These are phyloP conservation scores for Marcusenius ussheri DNA, from an alignment of 2,113 vertebrate species.

Conservation along the genomic window DNA sequence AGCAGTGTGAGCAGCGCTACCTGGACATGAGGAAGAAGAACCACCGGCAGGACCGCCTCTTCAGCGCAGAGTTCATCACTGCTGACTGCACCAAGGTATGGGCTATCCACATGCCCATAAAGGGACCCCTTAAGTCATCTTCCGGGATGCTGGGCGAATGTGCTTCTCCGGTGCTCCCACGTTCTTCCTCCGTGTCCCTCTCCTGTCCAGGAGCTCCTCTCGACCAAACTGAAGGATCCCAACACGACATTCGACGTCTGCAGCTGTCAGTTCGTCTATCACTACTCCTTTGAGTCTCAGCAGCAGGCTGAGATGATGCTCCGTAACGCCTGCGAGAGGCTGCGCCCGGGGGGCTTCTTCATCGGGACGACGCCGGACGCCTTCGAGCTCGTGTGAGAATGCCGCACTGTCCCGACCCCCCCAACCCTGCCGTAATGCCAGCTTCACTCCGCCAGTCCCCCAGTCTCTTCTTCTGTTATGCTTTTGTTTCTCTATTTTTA, in stretches of 20 bases:
- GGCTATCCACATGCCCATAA: not conserved
- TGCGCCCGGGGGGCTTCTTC: slow-evolving; percentile 86
- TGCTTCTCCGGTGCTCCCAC: not conserved
- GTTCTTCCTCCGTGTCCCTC: not conserved
- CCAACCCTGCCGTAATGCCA: not conserved
- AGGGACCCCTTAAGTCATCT: not conserved
- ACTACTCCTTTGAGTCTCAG: slow-evolving; percentile 90
- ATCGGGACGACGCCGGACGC: slow-evolving; percentile 96
- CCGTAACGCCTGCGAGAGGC: slow-evolving; percentile 84
- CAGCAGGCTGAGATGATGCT: slow-evolving; percentile 90
- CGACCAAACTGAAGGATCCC: slow-evolving; percentile 66
- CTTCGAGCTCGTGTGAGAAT: slow-evolving; percentile 84
- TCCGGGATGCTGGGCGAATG: not conserved
- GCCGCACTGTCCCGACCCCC: not conserved
- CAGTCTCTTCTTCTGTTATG: not conserved
- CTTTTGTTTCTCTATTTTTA: not conserved
- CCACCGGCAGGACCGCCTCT: slow-evolving; percentile 67
- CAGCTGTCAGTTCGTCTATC: slow-evolving; percentile 95
- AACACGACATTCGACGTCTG: slow-evolving; percentile 78
- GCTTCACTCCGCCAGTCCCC: not conserved
- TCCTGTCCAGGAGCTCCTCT: slow-evolving; percentile 70
- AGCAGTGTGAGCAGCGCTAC: slow-evolving; percentile 87
- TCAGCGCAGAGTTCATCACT: slow-evolving; percentile 83
- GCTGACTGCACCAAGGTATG: slow-evolving; percentile 91
- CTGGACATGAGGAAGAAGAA: slow-evolving; percentile 75